These are phyloP conservation scores for Eilema caniola DNA, from an alignment of 2,888 invertebrate species.

Conservation along the genomic window DNA sequence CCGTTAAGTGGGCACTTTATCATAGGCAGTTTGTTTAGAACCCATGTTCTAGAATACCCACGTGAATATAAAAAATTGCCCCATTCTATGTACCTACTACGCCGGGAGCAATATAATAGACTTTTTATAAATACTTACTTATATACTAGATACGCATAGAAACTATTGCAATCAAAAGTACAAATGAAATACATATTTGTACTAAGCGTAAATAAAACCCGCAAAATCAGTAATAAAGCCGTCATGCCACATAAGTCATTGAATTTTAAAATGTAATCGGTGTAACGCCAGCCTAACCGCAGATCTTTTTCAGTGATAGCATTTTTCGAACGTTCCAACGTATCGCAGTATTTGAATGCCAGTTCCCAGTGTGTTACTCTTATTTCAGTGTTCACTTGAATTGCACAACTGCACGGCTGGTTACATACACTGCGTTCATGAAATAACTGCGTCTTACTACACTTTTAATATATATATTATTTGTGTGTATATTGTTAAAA, in stretches of 20 bases:
- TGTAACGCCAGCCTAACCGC: slow-evolving; percentile 25
- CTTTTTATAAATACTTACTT: too few relatives aligned
- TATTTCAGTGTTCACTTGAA: slow-evolving; percentile 38
- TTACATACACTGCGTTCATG: slow-evolving; percentile 22
- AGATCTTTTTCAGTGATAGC: slow-evolving; percentile 41
- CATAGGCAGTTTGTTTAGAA: too few relatives aligned
- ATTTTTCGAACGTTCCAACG: slow-evolving; percentile 46
- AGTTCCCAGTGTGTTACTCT: slow-evolving; percentile 43
- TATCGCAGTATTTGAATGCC: slow-evolving; percentile 52
- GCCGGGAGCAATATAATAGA: too few relatives aligned
- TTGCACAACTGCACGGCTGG: slow-evolving; percentile 33
- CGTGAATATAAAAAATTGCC: too few relatives aligned
- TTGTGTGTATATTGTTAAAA: too few relatives aligned
- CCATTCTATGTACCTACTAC: too few relatives aligned
- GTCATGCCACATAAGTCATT: not conserved
- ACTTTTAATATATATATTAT: not conserved
- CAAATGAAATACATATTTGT: too few relatives aligned
- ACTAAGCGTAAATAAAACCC: too few relatives aligned
- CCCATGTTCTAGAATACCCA: too few relatives aligned
- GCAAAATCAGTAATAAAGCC: not conserved
- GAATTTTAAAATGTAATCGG: not conserved
- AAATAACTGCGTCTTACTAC: not conserved
- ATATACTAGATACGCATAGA: too few relatives aligned
- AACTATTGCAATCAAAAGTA: too few relatives aligned
- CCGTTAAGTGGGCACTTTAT: too few relatives aligned